Percentiles rank a stretch among this genome's conserved stretches.
phyloP scores from a whole-genome alignment of 2,888 invertebrate genomes.

The Meandrusa payeni region DNA sequence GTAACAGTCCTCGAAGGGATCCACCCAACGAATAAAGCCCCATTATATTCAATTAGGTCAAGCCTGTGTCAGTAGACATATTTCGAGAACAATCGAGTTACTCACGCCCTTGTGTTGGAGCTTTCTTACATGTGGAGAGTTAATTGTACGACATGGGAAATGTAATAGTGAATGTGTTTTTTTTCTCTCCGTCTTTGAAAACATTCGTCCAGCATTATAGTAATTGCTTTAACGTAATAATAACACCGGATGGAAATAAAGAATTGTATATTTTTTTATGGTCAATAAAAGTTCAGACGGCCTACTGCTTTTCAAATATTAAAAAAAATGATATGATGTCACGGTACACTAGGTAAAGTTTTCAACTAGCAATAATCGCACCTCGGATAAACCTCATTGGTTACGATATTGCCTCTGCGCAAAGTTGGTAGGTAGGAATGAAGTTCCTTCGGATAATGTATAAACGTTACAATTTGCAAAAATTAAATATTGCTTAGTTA shows the following conservation, averaged over 20 bases:
- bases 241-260: constrained; percentile 6
- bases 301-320: constrained; percentile 14
- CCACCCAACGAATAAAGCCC: constrained; percentile 64
- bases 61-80: constrained; percentile 63
- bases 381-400: constrained; percentile 94
- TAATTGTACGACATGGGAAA: constrained; percentile 62
- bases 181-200: constrained; percentile 41
- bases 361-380: constrained; percentile 96
- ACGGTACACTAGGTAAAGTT: too few species aligned
- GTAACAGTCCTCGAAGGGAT: constrained; percentile 58
- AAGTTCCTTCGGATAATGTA: too few species aligned
- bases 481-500: too few species aligned
- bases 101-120: constrained; percentile 64
- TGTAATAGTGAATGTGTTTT: constrained; percentile 41
- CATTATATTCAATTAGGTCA: constrained; percentile 80
- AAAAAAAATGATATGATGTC: too few species aligned
- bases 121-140: constrained; percentile 66
- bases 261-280: constrained; percentile 4
- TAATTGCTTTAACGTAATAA: constrained; percentile 13
- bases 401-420: constrained; percentile 95
- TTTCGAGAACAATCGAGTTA: constrained; percentile 73
- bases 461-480: too few species aligned
- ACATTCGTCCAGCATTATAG: constrained; percentile 16
- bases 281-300: constrained; percentile 13
- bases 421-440: too few species aligned